These are phyloP conservation scores for Oreocharis arfaki DNA, from an alignment of 2,113 vertebrate species.

Conservation along the genomic window DNA sequence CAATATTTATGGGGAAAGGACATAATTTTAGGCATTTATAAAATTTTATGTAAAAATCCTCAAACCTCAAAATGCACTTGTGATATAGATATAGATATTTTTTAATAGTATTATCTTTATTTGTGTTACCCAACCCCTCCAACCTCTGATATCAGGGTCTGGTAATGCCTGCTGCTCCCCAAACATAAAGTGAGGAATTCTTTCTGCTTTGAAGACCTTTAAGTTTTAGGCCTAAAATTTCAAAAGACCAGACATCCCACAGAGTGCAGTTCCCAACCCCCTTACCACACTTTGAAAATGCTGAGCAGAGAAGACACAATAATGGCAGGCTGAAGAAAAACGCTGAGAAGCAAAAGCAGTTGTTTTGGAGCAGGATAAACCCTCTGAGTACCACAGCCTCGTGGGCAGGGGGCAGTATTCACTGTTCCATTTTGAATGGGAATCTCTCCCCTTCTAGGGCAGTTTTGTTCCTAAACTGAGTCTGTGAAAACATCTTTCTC, in stretches of 20 bases:
- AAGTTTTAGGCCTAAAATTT: background rate
- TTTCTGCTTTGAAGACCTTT: background rate
- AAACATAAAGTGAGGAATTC: background rate
- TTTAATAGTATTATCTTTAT: no score
- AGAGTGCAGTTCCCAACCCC: background rate
- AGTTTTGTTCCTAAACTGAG: background rate
- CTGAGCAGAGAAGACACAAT: background rate
- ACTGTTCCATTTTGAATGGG: background rate
- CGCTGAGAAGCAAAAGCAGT: background rate
- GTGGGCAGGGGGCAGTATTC: rapidly evolving
- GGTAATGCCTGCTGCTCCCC: background rate
- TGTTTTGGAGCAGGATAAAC: background rate
- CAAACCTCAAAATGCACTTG: background rate
- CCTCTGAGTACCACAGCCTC: background rate
- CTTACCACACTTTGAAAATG: background rate
- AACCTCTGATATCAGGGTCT: background rate
- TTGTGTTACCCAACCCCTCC: background rate
- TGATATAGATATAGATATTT: no score
- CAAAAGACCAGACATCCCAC: background rate
- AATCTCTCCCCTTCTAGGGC: background rate
- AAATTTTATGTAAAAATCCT: background rate
- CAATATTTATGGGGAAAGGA: background rate
- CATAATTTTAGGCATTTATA: background rate
- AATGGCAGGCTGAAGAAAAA: background rate
- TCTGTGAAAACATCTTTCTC: background rate